A percentile compares a stretch with the other conserved stretches of the same genome.
phyloP scores from a whole-genome alignment of 1,140 invertebrate genomes.

The Caligus rogercresseyi region DNA sequence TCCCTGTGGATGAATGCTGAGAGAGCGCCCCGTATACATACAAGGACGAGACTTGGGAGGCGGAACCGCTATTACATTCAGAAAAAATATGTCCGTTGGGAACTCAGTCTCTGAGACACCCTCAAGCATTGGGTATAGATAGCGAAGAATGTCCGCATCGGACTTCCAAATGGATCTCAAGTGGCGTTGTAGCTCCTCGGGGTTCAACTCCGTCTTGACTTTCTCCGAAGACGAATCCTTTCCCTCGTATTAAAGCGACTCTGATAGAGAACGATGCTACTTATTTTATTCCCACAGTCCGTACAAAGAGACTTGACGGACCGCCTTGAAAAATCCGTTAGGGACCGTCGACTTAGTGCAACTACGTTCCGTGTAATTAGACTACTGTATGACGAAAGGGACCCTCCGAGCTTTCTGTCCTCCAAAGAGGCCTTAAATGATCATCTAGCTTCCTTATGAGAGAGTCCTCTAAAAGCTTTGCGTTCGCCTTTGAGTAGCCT shows the following conservation, averaged over 20 bases:
- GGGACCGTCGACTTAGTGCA: neutral
- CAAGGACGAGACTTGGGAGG: conserved; percentile 64
- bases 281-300: neutral
- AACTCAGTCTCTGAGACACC: conserved; percentile 32
- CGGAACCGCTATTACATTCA: conserved; percentile 61
- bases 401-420: no score
- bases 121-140: conserved; percentile 51
- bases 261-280: neutral
- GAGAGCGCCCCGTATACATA: conserved; percentile 15
- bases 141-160: conserved; percentile 48
- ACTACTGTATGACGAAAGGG: no score
- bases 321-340: neutral
- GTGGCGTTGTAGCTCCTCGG: conserved; percentile 29
- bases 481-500: neutral
- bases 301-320: neutral
- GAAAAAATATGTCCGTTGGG: conserved; percentile 76
- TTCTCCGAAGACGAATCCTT: conserved; percentile 1
- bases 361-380: neutral
- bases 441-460: neutral
- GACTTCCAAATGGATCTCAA: conserved; percentile 54
- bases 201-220: conserved; percentile 12
- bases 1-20: conserved; percentile 22
- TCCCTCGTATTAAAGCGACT: conserved; percentile 11
- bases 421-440: neutral
- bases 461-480: neutral